Evolutionary conservation across 2,888 invertebrate species (phyloP).

Genomic region (Drosophila fulvimacula): DNA sequence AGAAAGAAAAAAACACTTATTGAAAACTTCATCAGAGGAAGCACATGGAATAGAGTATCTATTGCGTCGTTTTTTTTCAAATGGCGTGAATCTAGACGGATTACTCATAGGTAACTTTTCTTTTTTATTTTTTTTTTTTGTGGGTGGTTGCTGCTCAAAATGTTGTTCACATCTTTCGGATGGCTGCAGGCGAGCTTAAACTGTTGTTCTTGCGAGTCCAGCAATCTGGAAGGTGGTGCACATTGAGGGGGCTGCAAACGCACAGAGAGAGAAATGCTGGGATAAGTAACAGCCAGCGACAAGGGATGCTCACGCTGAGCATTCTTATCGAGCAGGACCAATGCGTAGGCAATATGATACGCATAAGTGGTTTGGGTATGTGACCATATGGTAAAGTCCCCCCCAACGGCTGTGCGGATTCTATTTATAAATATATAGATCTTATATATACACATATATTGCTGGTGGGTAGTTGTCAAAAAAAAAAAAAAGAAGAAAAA

Average conservation of each 20-base stretch:
- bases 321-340: conserved; percentile 39
- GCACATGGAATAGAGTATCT: conserved; percentile 22
- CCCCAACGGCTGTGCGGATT: conserved; percentile 39
- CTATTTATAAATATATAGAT: conserved; percentile 35
- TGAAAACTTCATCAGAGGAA: conserved; percentile 24
- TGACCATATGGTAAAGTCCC: conserved; percentile 68
- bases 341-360: conserved; percentile 59
- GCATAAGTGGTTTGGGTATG: conserved; percentile 63
- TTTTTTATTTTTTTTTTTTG: not conserved
- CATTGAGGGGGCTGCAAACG: not conserved
- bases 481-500: conserved; percentile 31
- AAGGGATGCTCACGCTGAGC: conserved; percentile 70
- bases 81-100: conserved; percentile 37
- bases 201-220: conserved; percentile 32
- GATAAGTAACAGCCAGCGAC: conserved; percentile 33
- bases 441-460: conserved; percentile 2
- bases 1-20: conserved; percentile 10
- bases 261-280: conserved; percentile 1
- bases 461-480: conserved; percentile 39
- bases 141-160: conserved; percentile 38
- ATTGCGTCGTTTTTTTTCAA: conserved; percentile 12
- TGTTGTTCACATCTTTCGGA: conserved; percentile 12
- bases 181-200: conserved; percentile 12
- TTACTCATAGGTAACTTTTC: conserved; percentile 58
- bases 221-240: conserved; percentile 41